phyloP scores from a whole-genome alignment of 2,113 vertebrate species.

The Rhagologus leucostigma region DNA sequence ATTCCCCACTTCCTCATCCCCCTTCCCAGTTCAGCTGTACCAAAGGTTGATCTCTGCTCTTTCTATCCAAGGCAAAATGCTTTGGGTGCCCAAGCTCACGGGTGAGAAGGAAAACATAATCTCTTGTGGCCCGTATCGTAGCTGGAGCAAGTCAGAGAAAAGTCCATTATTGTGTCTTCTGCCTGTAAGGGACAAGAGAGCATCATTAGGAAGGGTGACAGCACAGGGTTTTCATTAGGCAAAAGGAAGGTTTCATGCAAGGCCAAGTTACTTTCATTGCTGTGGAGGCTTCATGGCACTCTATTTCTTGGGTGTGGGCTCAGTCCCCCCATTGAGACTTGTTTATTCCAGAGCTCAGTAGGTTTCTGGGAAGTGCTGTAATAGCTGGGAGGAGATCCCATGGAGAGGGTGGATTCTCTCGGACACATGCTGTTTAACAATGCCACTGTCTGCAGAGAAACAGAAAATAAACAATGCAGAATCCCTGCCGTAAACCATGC shows the following conservation, averaged over 20 bases:
- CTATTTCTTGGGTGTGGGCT: constrained; percentile 45
- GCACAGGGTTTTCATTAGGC: constrained; percentile 51
- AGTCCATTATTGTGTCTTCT: not conserved
- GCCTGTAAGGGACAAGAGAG: not conserved
- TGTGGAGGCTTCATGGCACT: constrained; percentile 35
- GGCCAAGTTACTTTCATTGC: constrained; percentile 58
- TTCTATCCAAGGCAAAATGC: not conserved
- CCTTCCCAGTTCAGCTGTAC: not conserved
- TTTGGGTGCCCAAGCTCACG: not conserved
- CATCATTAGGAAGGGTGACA: constrained; percentile 7
- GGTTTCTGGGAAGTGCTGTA: constrained; percentile 61
- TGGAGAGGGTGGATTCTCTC: constrained; percentile 41
- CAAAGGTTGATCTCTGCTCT: not conserved
- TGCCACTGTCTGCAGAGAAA: constrained; percentile 49
- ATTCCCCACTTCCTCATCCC: not conserved
- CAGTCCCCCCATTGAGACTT: constrained; percentile 38
- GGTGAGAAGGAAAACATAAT: not conserved
- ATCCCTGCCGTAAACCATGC: constrained; percentile 53
- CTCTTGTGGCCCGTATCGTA: not conserved
- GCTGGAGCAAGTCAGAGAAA: not conserved
- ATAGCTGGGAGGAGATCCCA: constrained; percentile 60
- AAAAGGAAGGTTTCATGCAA: constrained; percentile 21
- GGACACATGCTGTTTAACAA: constrained; percentile 51
- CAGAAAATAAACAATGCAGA: constrained; percentile 45
- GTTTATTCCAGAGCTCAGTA: constrained; percentile 51